Conservation (phyloP, 2,113 vertebrate genomes). For the Sebastes fasciatus region DNA sequence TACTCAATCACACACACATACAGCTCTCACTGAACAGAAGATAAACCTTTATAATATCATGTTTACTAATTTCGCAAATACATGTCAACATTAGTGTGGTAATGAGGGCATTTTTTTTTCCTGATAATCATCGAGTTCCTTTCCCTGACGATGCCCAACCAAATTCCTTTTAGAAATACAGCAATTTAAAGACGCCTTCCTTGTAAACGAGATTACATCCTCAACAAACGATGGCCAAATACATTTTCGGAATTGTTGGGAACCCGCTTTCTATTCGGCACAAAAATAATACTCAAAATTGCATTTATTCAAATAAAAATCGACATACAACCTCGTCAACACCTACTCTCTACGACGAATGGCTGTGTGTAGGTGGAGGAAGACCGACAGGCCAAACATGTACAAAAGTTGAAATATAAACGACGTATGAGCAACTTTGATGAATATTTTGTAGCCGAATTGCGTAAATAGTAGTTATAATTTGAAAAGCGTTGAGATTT, state of each 20-base stretch:
- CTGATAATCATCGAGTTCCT: neutral
- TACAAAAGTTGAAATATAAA: neutral
- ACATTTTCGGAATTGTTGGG: neutral
- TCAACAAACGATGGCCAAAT: neutral
- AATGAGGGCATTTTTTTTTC: neutral
- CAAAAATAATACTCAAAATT: neutral
- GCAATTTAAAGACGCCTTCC: neutral
- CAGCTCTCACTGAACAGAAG: neutral
- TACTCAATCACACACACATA: neutral
- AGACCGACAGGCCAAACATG: constrained; percentile 23
- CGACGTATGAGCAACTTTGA: neutral
- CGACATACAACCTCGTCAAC: no score
- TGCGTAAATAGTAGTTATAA: neutral
- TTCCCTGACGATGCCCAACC: neutral
- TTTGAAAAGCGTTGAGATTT: neutral
- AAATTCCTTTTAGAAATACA: neutral
- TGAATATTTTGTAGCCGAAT: constrained; percentile 1
- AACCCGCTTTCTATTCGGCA: neutral
- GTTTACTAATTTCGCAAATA: neutral
- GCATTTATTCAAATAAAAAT: neutral
- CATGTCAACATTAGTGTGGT: neutral
- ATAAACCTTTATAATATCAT: neutral
- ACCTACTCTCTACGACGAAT: accelerated
- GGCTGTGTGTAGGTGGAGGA: neutral
- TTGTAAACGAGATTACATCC: neutral